A percentile compares a stretch with the other conserved stretches of the same genome.
Conservation (phyloP, 2,888 invertebrate species). For the Blomia tropicalis region DNA sequence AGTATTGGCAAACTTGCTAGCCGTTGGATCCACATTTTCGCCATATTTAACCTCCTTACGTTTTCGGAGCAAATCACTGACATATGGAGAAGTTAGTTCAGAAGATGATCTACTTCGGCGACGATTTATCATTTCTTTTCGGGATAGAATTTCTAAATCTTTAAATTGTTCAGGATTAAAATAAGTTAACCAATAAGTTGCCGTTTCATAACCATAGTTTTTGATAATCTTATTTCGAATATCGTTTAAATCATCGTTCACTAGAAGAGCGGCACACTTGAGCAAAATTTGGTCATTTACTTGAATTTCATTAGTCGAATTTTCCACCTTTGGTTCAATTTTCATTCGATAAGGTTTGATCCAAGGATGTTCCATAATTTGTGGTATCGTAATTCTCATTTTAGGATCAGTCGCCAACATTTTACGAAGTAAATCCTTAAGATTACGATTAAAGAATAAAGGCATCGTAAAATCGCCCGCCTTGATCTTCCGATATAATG, state of each 20-base stretch:
- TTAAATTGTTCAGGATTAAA: conserved; percentile 4
- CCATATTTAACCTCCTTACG: too few relatives aligned
- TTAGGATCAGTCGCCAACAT: conserved; percentile 55
- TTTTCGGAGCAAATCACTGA: neutral
- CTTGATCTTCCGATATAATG: conserved; percentile 56
- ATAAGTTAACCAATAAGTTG: conserved; percentile 51
- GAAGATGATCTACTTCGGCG: neutral
- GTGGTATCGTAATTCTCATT: conserved; percentile 48
- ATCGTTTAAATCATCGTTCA: neutral
- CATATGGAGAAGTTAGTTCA: neutral
- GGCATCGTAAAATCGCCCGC: conserved; percentile 53
- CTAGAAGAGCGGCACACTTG: neutral
- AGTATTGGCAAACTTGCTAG: neutral
- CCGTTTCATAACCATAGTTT: conserved; percentile 43
- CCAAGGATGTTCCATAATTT: conserved; percentile 41
- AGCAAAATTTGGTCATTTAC: conserved; percentile 19
- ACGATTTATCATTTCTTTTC: neutral
- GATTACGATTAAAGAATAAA: conserved; percentile 47
- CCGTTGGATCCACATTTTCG: too few relatives aligned
- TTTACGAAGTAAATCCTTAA: conserved; percentile 42
- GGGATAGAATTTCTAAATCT: neutral
- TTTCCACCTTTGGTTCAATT: neutral
- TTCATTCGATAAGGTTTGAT: too few relatives aligned
- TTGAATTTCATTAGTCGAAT: neutral
- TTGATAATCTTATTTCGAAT: neutral